Evolutionary conservation across 2,797 vertebrate genomes (phyloP), one percentile per base, ranked within the genome.

Genomic region (Acrossocheilus fasciatus): DNA sequence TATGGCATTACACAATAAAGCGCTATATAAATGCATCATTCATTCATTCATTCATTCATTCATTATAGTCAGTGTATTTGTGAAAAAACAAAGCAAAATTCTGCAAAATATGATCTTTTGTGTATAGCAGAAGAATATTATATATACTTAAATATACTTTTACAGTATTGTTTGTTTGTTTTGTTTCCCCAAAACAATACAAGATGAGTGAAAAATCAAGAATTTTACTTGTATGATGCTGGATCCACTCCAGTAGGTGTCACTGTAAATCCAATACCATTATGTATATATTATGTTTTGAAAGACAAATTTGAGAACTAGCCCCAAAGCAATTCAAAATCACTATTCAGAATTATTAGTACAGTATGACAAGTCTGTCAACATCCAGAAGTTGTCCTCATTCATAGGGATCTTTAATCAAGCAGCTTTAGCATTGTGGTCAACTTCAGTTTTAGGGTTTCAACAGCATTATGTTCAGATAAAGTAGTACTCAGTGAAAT

Each of bases 401-500:
- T 68, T 50, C 41, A 36, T 57, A 2, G 26, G 8, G 20, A 41
- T 43, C 4, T 36, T 45, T 26, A 82, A 26, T 54, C 6, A 43
- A 34, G 62, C 36, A 20, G n/a, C 68, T 50, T 68, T 39, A 39
- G 9, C 20, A 15, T n/a, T 20, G 66, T 39, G 59, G 11, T 54
- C 41, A n/a, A 17, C 64, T 47, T 70, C 15, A 45, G 17, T 79
- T 79, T 72, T 36, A 23, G 2, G 23, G 11, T 70, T 69, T 78
- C 10, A 30, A 78, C n/a, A n/a, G 17, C 12, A 34, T 41, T 47
- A n/a, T 79, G 36, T 26, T 79, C 4, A 50, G 39, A 20, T 74
- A 74, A 62, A 83, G 36, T 54, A 64, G 73, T 52, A 59, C 75
- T 57, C 41, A 0, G 20, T 68, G 39, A 84, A 86, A 84, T 86